phyloP scores from a whole-genome alignment of 2,113 vertebrate species.

The Nycticorax nycticorax region DNA sequence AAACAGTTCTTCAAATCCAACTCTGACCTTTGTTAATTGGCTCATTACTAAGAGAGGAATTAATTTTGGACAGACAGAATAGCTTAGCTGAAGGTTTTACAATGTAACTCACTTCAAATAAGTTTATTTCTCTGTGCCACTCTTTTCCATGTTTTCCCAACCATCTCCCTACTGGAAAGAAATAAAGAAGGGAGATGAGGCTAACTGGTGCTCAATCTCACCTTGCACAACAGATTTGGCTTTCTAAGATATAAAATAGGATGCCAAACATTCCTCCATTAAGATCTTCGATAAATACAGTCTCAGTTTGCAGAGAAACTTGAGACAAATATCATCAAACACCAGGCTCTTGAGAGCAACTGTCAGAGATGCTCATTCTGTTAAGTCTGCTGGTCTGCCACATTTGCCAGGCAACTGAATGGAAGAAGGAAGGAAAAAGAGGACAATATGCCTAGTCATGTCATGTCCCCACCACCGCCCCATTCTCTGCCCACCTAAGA shows the following conservation, averaged over 20 bases:
- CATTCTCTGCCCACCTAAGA: neutral
- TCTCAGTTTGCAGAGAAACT: neutral
- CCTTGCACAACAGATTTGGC: neutral
- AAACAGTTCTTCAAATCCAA: neutral
- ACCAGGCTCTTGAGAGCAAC: neutral
- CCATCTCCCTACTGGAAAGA: neutral
- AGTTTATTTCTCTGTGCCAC: neutral
- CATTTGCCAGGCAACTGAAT: neutral
- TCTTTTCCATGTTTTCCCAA: neutral
- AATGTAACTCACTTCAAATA: neutral
- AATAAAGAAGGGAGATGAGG: neutral
- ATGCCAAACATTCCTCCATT: neutral
- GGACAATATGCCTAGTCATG: neutral
- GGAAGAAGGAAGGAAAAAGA: neutral
- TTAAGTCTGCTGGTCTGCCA: neutral
- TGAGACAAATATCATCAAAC: neutral
- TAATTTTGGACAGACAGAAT: neutral
- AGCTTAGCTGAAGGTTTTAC: neutral
- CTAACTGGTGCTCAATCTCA: neutral
- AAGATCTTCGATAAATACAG: neutral
- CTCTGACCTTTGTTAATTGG: neutral
- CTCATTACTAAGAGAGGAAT: neutral
- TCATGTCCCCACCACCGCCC: neutral
- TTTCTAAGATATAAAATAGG: neutral
- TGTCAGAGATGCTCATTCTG: neutral